Evolutionary conservation across 23 tunicate species (phyloP).

Genomic region (Botrylloides violaceus): DNA sequence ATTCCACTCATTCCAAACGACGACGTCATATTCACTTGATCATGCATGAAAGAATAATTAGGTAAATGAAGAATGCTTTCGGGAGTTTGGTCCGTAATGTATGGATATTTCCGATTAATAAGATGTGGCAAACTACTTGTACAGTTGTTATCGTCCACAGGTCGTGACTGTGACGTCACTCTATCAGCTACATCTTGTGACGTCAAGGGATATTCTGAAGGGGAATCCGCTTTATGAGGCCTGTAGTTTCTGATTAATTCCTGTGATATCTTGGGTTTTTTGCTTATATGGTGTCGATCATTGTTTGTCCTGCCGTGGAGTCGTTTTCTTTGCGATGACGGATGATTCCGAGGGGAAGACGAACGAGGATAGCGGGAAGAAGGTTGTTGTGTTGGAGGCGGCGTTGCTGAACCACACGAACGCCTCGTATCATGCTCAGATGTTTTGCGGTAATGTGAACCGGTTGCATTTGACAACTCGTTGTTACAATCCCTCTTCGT

Average conservation of each 20-base stretch:
- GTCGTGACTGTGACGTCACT: neutral
- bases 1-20: neutral
- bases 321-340: neutral
- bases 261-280: too few species aligned
- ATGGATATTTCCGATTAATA: neutral
- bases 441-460: neutral
- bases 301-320: too few species aligned
- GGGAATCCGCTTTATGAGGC: neutral
- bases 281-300: too few species aligned
- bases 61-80: neutral
- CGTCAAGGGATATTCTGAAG: neutral
- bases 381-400: too few species aligned
- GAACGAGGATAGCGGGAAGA: neutral
- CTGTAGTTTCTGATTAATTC: neutral
- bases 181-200: neutral
- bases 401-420: neutral
- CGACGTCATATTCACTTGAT: neutral
- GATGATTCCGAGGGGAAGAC: neutral
- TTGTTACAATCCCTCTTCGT: neutral
- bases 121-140: neutral
- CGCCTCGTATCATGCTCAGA: neutral
- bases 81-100: neutral
- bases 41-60: neutral
- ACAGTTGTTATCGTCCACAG: neutral
- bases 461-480: neutral